phyloP scores from a whole-genome alignment of 2,888 invertebrate genomes.

The Scaptomyza tumidula region DNA sequence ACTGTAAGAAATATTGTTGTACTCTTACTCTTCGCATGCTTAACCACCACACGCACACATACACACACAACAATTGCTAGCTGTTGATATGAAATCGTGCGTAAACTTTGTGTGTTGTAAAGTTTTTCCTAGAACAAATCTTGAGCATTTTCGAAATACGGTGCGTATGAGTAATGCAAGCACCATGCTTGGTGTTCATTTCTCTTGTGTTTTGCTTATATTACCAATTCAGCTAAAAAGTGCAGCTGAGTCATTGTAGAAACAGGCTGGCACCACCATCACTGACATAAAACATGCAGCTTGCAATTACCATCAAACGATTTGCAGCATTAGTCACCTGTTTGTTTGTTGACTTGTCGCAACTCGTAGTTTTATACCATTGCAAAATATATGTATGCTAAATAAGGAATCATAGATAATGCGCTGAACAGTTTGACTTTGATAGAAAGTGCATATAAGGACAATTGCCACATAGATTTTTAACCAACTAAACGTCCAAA shows the following conservation, averaged over 20 bases:
- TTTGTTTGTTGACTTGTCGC: slow-evolving; percentile 14
- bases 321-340: slow-evolving; percentile 64
- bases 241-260: slow-evolving; percentile 57
- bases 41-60: neutral
- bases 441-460: too few relatives aligned
- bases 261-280: slow-evolving; percentile 25
- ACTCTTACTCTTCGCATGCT: neutral
- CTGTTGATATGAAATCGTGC: too few relatives aligned
- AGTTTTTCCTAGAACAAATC: slow-evolving; percentile 31
- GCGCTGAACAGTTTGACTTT: too few relatives aligned
- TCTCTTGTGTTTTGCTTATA: slow-evolving; percentile 35
- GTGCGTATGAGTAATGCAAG: slow-evolving; percentile 69
- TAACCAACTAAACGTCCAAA: too few relatives aligned
- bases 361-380: neutral
- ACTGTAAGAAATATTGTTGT: neutral
- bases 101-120: neutral
- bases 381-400: too few relatives aligned
- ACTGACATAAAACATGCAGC: slow-evolving; percentile 62
- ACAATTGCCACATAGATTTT: too few relatives aligned
- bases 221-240: slow-evolving; percentile 42
- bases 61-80: neutral
- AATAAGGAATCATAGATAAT: too few relatives aligned
- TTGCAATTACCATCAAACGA: slow-evolving; percentile 66
- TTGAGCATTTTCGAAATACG: slow-evolving; percentile 28
- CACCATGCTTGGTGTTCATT: slow-evolving; percentile 44